Evolutionary conservation across 2,113 vertebrate species (phyloP), one percentile per base, ranked within the genome.

Genomic region (Triplophysa rosa): DNA sequence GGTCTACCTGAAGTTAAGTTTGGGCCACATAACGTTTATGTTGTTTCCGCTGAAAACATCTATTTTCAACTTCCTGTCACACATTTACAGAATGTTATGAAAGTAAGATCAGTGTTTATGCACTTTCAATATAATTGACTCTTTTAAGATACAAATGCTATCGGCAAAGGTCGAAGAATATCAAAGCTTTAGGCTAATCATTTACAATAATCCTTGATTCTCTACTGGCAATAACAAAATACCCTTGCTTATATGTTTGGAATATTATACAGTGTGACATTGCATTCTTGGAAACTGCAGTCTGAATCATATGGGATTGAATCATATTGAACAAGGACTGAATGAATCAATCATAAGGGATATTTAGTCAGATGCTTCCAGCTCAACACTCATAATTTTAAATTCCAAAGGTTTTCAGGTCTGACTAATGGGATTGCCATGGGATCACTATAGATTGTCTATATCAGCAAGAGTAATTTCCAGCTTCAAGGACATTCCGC

Each of bases 401-500:
- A 5, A 78, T 69, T 76, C 29, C 66, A 82, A 66, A 68, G 70
- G 65, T 79, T 79, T 79, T 26, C 42, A 23, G 9, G 11, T 77
- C 59, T 70, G 59, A 56, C 21, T 66, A 54, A 80, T 52, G 45
- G 54, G 40, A 29, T 7, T 65, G n/a, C 23, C 42, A 17, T 29
- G 40, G 42, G 42, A 11, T 42, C 45, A 33, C 42, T 76, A 26
- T 62, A 52, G 23, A 63, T 61, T 59, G 37, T 79, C 79, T 77
- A 49, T 79, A 73, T 80, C 82, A 81, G 80, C 56, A 37, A 29
- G 54, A 79, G 45, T 56, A 8, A 79, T 61, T 77, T 76, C 59
- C 64, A 47, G 37, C 62, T 67, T 70, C 68, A 66, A 79, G 78
- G 78, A 76, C 82, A 33, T 63, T n/a, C 68, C 14, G 56, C 45